Conservation (phyloP, 64 coral and sea anemone genomes). For the Astreopora myriophthalma region DNA sequence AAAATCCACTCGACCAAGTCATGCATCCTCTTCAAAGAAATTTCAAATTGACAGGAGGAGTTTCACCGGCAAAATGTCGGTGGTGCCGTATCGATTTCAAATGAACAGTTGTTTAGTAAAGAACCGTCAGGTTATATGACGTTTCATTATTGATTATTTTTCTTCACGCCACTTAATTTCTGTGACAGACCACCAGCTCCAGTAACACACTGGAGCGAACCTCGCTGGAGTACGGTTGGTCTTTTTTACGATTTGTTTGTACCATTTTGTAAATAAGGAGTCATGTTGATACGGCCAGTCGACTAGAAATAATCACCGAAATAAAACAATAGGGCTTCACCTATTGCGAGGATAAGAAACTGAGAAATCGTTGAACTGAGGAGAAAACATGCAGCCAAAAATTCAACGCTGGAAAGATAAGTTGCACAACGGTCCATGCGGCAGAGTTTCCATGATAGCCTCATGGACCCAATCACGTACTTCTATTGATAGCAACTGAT, state of each 20-base stretch:
- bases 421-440: no score
- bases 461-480: no score
- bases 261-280: no score
- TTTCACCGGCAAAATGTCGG: background rate
- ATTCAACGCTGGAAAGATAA: no score
- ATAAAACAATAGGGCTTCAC: no score
- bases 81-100: background rate
- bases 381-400: no score
- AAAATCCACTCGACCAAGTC: background rate
- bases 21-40: background rate
- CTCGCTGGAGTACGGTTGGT: background rate
- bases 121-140: background rate
- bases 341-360: no score
- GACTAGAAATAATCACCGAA: no score
- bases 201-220: background rate
- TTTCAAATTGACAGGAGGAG: background rate
- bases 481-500: no score
- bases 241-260: background rate
- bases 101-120: background rate
- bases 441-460: no score
- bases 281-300: no score
- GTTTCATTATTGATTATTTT: conserved; percentile 17
- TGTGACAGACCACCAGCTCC: background rate
- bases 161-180: conserved; percentile 9
- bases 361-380: no score